These are phyloP conservation scores for Chrysolina haemoptera DNA, from an alignment of 2,888 invertebrate genomes.

Conservation along the genomic window DNA sequence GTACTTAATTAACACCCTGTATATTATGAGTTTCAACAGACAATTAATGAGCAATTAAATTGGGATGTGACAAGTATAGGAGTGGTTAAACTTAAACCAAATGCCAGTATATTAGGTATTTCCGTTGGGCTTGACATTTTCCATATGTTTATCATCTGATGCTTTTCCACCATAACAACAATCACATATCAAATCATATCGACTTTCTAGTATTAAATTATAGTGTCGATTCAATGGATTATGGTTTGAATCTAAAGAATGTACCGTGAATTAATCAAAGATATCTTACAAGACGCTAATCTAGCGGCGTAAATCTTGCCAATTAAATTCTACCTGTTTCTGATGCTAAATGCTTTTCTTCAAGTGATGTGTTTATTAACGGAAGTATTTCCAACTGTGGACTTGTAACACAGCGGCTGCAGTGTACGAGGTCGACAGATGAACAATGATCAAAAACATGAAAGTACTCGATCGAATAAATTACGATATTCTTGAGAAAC, in stretches of 20 bases:
- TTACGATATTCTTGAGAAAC: no score
- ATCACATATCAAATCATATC: conserved; percentile 21
- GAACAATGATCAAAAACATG: neutral
- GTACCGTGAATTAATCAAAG: conserved; percentile 23
- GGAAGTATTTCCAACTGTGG: conserved; percentile 9
- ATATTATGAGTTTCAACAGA: no score
- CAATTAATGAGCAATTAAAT: no score
- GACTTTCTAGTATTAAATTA: conserved; percentile 32
- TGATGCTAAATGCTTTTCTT: conserved; percentile 1
- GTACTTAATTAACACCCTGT: no score
- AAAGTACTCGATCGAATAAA: neutral
- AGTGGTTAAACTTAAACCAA: neutral
- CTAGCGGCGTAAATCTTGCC: conserved; percentile 27
- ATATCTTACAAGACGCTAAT: conserved; percentile 16
- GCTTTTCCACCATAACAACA: conserved; percentile 18
- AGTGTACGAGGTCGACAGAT: conserved; percentile 4
- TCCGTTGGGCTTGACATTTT: conserved; percentile 12
- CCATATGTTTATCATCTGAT: conserved; percentile 15
- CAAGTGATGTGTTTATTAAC: conserved; percentile 27
- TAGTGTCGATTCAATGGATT: conserved; percentile 22
- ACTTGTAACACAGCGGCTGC: conserved; percentile 3
- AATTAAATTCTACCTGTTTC: conserved; percentile 25
- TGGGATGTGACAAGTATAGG: neutral
- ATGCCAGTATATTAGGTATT: neutral
- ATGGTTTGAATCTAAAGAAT: conserved; percentile 21